phyloP scores from a whole-genome alignment of 2,113 vertebrate genomes.

The Prolemur simus region DNA sequence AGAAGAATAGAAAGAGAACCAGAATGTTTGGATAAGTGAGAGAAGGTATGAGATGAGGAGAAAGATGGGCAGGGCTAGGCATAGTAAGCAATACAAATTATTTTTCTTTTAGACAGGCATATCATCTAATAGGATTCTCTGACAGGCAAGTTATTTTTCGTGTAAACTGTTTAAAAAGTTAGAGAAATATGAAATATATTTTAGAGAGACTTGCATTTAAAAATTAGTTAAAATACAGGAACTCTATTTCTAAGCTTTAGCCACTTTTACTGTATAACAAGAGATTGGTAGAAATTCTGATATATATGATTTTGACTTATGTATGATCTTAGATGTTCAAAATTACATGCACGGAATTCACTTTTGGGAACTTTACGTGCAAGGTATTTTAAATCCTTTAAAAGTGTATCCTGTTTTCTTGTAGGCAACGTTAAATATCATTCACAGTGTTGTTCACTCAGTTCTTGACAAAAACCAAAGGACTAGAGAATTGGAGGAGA shows the following conservation, averaged over 20 bases:
- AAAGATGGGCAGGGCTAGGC: background rate
- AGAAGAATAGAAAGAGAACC: background rate
- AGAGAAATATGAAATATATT: background rate
- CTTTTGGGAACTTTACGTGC: constrained; percentile 20
- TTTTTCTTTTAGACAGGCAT: background rate
- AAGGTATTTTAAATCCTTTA: constrained; percentile 42
- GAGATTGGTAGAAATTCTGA: constrained; percentile 15
- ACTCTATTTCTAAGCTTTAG: constrained; percentile 1
- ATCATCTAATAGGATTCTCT: background rate
- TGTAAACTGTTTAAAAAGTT: background rate
- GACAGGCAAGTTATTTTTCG: background rate
- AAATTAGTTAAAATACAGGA: background rate
- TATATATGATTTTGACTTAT: constrained; percentile 24
- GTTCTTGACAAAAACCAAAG: constrained; percentile 94
- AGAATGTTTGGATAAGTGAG: background rate
- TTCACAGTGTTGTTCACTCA: constrained; percentile 93
- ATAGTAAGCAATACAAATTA: background rate
- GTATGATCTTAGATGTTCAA: constrained; percentile 32
- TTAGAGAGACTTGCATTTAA: background rate
- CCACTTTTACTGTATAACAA: background rate
- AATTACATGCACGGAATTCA: constrained; percentile 12
- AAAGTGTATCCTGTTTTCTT: constrained; percentile 75
- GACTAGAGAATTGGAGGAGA: constrained; percentile 84
- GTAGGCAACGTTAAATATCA: constrained; percentile 91
- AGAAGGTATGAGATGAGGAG: background rate